A percentile compares a stretch with the other conserved stretches of the same genome.
Conservation (phyloP, 2,888 invertebrate genomes). For the Chloroclystis v-ata region DNA sequence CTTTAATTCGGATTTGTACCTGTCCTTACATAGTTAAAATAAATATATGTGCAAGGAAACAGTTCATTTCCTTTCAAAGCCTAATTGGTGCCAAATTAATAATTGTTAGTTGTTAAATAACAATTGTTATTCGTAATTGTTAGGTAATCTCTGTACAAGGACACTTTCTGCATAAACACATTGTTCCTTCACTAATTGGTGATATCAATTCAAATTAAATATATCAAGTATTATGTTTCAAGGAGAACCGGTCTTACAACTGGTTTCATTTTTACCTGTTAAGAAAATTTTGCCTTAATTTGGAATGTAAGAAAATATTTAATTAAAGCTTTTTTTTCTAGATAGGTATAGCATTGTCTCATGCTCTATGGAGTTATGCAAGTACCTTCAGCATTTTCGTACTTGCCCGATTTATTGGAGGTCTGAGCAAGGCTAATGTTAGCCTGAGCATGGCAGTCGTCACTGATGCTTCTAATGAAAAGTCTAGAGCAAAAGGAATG, state of each 20-base stretch:
- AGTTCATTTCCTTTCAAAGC: too few species aligned
- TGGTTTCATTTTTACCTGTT: neutral
- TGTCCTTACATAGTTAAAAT: too few species aligned
- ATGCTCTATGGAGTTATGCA: constrained; percentile 93
- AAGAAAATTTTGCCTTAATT: too few species aligned
- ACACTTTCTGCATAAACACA: neutral
- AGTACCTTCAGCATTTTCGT: constrained; percentile 93
- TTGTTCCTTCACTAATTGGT: neutral
- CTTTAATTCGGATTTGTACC: too few species aligned
- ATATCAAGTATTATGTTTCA: too few species aligned
- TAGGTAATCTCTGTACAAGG: too few species aligned
- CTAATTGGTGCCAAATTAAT: too few species aligned
- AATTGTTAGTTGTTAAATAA: too few species aligned
- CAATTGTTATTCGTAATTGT: too few species aligned
- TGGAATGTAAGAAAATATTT: too few species aligned
- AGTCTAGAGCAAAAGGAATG: constrained; percentile 96
- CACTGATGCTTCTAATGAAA: constrained; percentile 91
- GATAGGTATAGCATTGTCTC: constrained; percentile 91
- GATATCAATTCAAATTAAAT: neutral
- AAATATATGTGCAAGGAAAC: too few species aligned
- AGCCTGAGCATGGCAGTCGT: constrained; percentile 96
- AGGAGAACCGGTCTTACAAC: constrained; percentile 2
- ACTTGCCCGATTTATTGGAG: constrained; percentile 93
- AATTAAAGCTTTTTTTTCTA: too few species aligned
- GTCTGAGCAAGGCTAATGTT: constrained; percentile 97